Evolutionary conservation across 92 coral and sea anemone genomes (phyloP).

Genomic region (Montipora capitata): DNA sequence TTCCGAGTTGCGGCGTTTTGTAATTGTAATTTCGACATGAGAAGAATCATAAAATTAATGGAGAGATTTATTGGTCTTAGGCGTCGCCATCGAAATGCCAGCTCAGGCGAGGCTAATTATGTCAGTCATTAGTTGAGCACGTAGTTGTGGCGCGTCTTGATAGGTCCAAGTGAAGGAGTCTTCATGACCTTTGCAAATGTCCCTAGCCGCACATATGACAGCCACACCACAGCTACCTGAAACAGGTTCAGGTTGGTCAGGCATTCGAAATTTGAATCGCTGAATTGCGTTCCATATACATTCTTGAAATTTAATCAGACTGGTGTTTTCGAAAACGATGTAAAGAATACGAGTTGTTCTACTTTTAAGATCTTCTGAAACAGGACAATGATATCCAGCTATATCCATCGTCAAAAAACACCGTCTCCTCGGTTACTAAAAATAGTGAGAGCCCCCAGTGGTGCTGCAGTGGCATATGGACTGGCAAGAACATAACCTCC

Average conservation of each 20-base stretch:
- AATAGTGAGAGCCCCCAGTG: conserved; percentile 16
- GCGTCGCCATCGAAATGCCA: too few species aligned
- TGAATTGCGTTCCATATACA: background rate
- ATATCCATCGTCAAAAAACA: conserved; percentile 18
- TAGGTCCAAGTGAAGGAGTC: background rate
- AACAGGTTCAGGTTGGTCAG: background rate
- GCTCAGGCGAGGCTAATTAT: background rate
- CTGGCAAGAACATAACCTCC: background rate
- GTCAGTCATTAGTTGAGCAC: background rate
- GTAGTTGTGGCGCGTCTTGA: background rate
- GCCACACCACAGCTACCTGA: conserved; percentile 13
- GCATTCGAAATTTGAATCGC: conserved; percentile 14
- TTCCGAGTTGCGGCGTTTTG: too few species aligned
- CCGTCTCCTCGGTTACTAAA: background rate
- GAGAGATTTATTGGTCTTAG: too few species aligned
- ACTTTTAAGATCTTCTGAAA: background rate
- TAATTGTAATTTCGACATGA: too few species aligned
- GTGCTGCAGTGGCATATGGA: background rate
- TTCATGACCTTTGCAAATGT: background rate
- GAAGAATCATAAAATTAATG: too few species aligned
- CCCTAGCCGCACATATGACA: background rate
- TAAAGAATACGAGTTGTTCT: background rate
- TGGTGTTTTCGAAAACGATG: background rate
- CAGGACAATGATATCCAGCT: conserved; percentile 12
- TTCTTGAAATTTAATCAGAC: background rate